Evolutionary conservation across 2,113 vertebrate genomes (phyloP).

Genomic region (Otis tarda): DNA sequence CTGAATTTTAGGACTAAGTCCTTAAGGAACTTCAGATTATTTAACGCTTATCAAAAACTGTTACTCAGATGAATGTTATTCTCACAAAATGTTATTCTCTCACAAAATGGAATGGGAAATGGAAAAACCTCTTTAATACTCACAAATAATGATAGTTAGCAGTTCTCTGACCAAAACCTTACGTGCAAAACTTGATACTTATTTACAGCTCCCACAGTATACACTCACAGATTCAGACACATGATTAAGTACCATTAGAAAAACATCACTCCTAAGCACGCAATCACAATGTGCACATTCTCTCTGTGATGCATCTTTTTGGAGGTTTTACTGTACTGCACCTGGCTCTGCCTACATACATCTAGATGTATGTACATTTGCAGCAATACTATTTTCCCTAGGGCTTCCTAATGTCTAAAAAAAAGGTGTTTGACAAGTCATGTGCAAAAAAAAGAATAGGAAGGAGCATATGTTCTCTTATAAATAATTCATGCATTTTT

Average conservation of each 20-base stretch:
- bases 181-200: neutral
- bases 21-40: neutral
- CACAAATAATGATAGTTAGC: neutral
- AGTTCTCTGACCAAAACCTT: neutral
- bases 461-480: neutral
- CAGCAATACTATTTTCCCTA: neutral
- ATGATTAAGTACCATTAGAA: neutral
- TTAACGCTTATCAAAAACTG: neutral
- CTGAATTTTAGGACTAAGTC: neutral
- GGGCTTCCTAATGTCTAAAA: neutral
- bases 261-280: neutral
- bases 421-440: neutral
- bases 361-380: neutral
- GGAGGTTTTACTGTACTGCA: neutral
- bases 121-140: neutral
- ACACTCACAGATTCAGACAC: neutral
- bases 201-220: neutral
- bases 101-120: neutral
- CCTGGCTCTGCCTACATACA: neutral
- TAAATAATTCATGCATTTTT: slow-evolving; percentile 27
- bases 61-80: neutral
- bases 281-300: neutral
- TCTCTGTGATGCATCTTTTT: neutral
- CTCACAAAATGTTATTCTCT: neutral
- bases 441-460: neutral